These are phyloP conservation scores for Epizoanthus rinbou DNA, from an alignment of 92 coral and sea anemone species.

Conservation along the genomic window DNA sequence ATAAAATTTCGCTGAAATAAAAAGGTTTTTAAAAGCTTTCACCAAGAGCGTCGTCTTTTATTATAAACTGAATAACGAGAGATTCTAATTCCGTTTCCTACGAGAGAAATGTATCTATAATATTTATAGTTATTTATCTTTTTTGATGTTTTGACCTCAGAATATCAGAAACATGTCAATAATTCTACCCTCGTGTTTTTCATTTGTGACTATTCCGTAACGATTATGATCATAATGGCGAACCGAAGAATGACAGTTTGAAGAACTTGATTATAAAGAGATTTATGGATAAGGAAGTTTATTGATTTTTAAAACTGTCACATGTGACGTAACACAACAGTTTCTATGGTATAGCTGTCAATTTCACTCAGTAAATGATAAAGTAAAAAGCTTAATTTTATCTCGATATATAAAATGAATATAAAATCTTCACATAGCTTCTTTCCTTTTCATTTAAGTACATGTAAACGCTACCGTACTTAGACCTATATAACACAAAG, in stretches of 20 bases:
- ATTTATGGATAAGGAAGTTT: conserved; percentile 6
- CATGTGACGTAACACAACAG: neutral
- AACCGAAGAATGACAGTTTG: conserved; percentile 1
- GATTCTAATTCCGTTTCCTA: neutral
- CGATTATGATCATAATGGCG: neutral
- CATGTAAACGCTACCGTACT: too few relatives aligned
- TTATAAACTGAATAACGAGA: neutral
- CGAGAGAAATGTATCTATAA: neutral
- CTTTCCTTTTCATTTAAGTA: neutral
- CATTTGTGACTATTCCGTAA: neutral
- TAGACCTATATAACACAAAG: too few relatives aligned
- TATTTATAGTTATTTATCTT: too few relatives aligned
- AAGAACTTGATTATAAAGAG: conserved; percentile 21
- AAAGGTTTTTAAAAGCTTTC: neutral
- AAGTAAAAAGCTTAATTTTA: neutral
- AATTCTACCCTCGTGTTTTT: neutral
- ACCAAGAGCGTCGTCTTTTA: neutral
- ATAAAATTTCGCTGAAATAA: too few relatives aligned
- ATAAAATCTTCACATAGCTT: neutral
- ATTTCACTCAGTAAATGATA: neutral
- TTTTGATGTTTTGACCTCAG: neutral
- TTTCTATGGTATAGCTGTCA: too few relatives aligned
- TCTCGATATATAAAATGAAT: neutral
- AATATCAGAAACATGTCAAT: neutral
- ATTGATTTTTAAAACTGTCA: neutral